A percentile compares a stretch with the other conserved stretches of the same genome.
phyloP scores from a whole-genome alignment of 2,888 invertebrate genomes.

The Cybosia mesomella region DNA sequence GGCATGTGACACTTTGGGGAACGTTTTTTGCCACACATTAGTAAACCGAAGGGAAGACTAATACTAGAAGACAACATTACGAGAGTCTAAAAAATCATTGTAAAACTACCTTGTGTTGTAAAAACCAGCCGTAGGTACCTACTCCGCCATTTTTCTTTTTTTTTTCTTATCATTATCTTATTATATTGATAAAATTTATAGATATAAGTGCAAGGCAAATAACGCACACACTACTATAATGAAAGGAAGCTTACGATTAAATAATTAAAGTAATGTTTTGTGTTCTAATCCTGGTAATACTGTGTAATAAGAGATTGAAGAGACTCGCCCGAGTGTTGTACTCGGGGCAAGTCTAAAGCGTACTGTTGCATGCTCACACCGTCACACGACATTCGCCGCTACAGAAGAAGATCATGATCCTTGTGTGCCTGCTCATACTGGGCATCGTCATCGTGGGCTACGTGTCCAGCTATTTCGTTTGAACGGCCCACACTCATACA shows the following conservation, averaged over 20 bases:
- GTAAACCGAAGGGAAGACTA: no score
- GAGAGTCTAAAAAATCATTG: background rate
- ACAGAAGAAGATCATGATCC: slow-evolving; percentile 97
- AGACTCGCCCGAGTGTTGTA: slow-evolving; percentile 49
- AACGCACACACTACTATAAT: slow-evolving; percentile 73
- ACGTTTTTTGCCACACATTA: no score
- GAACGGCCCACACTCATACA: slow-evolving; percentile 68
- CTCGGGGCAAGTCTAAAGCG: slow-evolving; percentile 72
- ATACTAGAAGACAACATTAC: background rate
- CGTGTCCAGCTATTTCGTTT: slow-evolving; percentile 88
- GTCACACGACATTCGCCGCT: slow-evolving; percentile 65
- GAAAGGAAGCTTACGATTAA: slow-evolving; percentile 30
- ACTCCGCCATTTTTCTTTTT: background rate
- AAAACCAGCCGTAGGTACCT: background rate
- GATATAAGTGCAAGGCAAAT: slow-evolving; percentile 71
- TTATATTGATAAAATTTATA: background rate
- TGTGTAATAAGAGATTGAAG: slow-evolving; percentile 55
- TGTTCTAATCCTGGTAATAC: slow-evolving; percentile 41
- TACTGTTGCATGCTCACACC: slow-evolving; percentile 80
- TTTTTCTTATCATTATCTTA: background rate
- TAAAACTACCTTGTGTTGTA: background rate
- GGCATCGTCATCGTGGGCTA: slow-evolving; percentile 92
- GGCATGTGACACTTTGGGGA: no score
- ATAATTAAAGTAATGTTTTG: slow-evolving; percentile 30
- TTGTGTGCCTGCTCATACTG: slow-evolving; percentile 95